Evolutionary conservation across 2,888 invertebrate species (phyloP).

Genomic region (Taphrorychus bicolor): DNA sequence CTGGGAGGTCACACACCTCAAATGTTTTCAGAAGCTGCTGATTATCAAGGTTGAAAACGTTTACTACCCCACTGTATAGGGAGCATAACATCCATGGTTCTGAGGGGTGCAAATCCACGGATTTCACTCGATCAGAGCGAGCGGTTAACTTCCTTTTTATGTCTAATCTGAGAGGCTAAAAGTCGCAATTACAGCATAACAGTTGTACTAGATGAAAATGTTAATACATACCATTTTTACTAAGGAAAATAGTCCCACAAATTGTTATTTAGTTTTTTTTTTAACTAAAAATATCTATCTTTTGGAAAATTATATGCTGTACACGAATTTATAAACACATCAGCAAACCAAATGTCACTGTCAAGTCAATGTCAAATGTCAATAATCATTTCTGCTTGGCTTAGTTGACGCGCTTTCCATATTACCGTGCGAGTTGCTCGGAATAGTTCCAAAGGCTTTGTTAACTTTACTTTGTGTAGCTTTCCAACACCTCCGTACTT

Average conservation of each 20-base stretch:
- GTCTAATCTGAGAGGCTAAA: constrained; percentile 96
- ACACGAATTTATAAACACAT: constrained; percentile 44
- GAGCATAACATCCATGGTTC: constrained; percentile 99
- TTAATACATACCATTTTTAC: neutral
- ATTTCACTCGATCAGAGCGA: constrained; percentile 97
- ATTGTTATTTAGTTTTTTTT: constrained; percentile 1
- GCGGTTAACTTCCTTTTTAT: constrained; percentile 98
- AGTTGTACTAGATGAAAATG: neutral
- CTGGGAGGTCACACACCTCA: constrained; percentile 96
- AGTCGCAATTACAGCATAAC: constrained; percentile 48
- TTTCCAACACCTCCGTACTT: no score
- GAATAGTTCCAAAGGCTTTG: no score
- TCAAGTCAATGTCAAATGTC: no score
- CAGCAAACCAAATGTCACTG: constrained; percentile 30
- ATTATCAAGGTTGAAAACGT: constrained; percentile 99
- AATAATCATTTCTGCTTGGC: no score
- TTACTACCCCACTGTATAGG: constrained; percentile 98
- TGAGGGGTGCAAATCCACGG: constrained; percentile 95
- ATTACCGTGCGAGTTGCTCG: no score
- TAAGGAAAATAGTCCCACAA: neutral
- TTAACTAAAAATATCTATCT: constrained; percentile 13
- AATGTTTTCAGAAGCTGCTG: constrained; percentile 89
- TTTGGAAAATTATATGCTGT: no score
- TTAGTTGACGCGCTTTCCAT: no score
- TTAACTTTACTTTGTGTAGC: no score